Evolutionary conservation across 1,140 invertebrate species (phyloP).

Genomic region (Littorina saxatilis): DNA sequence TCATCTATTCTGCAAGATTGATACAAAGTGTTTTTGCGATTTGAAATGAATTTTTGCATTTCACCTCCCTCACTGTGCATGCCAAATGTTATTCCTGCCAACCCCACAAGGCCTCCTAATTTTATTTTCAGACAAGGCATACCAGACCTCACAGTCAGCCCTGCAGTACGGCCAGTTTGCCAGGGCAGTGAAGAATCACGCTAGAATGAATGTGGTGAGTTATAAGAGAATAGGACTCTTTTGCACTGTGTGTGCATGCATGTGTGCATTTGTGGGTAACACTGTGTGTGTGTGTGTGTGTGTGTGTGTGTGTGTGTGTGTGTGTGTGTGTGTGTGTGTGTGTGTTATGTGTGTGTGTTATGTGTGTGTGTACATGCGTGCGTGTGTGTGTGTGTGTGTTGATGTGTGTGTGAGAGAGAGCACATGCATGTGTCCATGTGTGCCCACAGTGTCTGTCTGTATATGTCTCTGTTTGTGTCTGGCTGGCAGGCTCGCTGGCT

Average conservation of each 20-base stretch:
- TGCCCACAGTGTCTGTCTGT: conserved; percentile 8
- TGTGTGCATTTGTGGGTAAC: not conserved
- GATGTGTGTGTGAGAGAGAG: not conserved
- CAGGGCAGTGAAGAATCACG: conserved; percentile 96
- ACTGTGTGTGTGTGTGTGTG: conserved; percentile 14
- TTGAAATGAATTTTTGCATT: no score
- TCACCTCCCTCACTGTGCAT: no score
- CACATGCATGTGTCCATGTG: not conserved
- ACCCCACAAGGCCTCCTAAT: no score
- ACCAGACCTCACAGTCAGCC: conserved; percentile 97
- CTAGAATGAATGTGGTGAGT: conserved; percentile 81
- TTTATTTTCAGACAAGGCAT: conserved; percentile 85
- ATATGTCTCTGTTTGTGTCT: no score
- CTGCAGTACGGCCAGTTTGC: conserved; percentile 97
- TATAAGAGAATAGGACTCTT: no score
- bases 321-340: conserved; percentile 21
- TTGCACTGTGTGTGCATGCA: not conserved
- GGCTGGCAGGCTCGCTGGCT: no score
- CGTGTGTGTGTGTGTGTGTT: not conserved
- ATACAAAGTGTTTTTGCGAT: no score
- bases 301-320: conserved; percentile 15
- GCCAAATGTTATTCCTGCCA: no score
- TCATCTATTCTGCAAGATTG: no score
- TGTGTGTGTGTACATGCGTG: no score
- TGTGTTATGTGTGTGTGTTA: no score